Base-by-base conservation (phyloP, 1,140 invertebrate genomes). In the Trichonephila inaurata region DNA sequence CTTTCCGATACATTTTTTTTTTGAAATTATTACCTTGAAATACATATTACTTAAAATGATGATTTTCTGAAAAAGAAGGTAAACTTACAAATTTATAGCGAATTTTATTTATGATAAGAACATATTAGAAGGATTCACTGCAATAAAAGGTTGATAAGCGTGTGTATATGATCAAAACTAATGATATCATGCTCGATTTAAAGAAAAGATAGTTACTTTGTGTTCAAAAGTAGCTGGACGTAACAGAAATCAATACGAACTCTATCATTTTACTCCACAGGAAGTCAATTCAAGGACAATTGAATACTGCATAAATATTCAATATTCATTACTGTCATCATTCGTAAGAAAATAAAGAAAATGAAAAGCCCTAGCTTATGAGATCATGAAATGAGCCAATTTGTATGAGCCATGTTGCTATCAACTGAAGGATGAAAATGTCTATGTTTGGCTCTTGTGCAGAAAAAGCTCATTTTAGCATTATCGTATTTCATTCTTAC, bases 351-450 rank as follows among this genome's bases (percentile, higher is more conserved):
- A 40, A 72, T 33, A 77, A 77, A 33, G 28, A 33, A 77, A 33
- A 18, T 18, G n/a, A 19, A 40, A 28, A 40, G 16, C 33, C 33
- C 24, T 33, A 77, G 40, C 72, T 77, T 40, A 18, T 14, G 6
- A 77, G 72, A 33, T 77, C 33, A 77, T 2, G 28, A 33, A 77
- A 77, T 77, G 72, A 77, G 72, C 33, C 72, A 77, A 77, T 77
- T 77, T 77, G 72, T 77, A 77, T 77, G 72, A 77, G 24, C 16
- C 72, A 33, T 77, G 72, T 77, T 77, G 72, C 33, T 28, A 77
- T 77, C 18, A 33, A 77, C 28, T 40, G 72, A 77, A 77, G 72
- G 72, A 77, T 77, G 72, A 77, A 51, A 77, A 77, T 77, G 72
- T 77, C 72, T 77, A 77, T 77, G 33, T 77, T 77, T 77, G 28